Percentiles rank a stretch among this genome's conserved stretches.
phyloP scores from a whole-genome alignment of 2,113 vertebrate genomes.

The Laticauda laticaudata region DNA sequence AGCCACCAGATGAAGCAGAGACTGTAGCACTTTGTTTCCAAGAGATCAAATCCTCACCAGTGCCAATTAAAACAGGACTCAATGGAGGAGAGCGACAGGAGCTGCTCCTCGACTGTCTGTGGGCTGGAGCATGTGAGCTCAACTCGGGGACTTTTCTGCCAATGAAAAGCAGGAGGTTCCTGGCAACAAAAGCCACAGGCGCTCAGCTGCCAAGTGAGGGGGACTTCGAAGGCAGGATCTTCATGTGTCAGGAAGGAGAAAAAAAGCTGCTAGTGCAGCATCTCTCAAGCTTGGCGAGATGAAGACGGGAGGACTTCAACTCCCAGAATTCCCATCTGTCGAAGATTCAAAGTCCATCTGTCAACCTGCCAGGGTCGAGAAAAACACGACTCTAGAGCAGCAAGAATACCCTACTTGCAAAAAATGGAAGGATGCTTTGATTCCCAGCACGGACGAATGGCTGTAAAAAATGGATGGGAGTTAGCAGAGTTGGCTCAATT shows the following conservation, averaged over 20 bases:
- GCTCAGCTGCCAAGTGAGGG: background rate
- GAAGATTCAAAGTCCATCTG: background rate
- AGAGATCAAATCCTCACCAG: slow-evolving; percentile 31
- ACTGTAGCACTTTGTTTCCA: slow-evolving; percentile 37
- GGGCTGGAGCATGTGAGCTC: slow-evolving; percentile 74
- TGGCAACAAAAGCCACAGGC: slow-evolving; percentile 47
- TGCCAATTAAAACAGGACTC: slow-evolving; percentile 41
- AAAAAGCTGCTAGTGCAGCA: background rate
- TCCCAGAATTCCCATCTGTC: background rate
- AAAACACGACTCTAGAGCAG: background rate
- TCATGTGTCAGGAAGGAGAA: background rate
- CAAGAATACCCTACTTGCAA: background rate
- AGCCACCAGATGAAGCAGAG: slow-evolving; percentile 14
- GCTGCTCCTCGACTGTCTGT: slow-evolving; percentile 30
- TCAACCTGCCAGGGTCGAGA: background rate
- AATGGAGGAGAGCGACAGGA: slow-evolving; percentile 3
- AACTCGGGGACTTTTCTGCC: slow-evolving; percentile 61
- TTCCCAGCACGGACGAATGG: background rate
- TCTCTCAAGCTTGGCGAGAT: background rate
- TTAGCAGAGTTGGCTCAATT: background rate
- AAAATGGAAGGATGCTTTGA: background rate
- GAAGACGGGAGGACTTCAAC: background rate
- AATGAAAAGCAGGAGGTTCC: slow-evolving; percentile 60
- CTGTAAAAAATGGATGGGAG: background rate
- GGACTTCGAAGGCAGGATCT: slow-evolving; percentile 13